These are phyloP conservation scores for Megaustenia siamemsis DNA, from an alignment of 2,888 invertebrate genomes.

Conservation along the genomic window DNA sequence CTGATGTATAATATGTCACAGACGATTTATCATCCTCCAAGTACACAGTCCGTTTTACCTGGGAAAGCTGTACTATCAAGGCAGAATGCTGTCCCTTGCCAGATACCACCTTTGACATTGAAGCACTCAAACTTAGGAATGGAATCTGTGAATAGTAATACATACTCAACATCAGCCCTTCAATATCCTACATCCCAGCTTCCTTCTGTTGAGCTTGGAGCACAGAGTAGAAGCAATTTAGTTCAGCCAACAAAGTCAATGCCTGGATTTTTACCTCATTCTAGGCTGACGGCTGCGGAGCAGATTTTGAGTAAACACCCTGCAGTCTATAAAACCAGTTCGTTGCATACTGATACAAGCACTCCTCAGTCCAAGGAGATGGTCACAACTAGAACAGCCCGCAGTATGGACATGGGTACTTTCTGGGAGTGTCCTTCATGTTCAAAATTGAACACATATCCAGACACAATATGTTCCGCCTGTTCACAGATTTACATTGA, in stretches of 20 bases:
- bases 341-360: conserved; percentile 1
- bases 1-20: background rate
- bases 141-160: background rate
- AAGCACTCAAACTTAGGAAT: conserved; percentile 25
- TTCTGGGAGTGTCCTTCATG: conserved; percentile 52
- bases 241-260: background rate
- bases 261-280: background rate
- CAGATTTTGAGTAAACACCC: conserved; percentile 2
- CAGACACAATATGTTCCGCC: conserved; percentile 42
- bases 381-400: conserved; percentile 16
- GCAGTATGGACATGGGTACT: conserved; percentile 54
- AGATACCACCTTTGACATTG: conserved; percentile 38
- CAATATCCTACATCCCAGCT: background rate
- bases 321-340: conserved; percentile 34
- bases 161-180: background rate
- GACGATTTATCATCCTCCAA: conserved; percentile 19
- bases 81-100: conserved; percentile 1
- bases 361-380: background rate
- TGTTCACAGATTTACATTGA: conserved; percentile 49
- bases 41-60: background rate
- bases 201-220: background rate
- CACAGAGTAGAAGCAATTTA: background rate
- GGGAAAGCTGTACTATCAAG: background rate
- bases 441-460: conserved; percentile 46
- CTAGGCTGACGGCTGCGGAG: background rate